Percentiles rank a stretch among this genome's conserved stretches.
These are phyloP conservation scores for Platycheirus rosarum DNA, from an alignment of 2,888 invertebrate species.

Conservation along the genomic window DNA sequence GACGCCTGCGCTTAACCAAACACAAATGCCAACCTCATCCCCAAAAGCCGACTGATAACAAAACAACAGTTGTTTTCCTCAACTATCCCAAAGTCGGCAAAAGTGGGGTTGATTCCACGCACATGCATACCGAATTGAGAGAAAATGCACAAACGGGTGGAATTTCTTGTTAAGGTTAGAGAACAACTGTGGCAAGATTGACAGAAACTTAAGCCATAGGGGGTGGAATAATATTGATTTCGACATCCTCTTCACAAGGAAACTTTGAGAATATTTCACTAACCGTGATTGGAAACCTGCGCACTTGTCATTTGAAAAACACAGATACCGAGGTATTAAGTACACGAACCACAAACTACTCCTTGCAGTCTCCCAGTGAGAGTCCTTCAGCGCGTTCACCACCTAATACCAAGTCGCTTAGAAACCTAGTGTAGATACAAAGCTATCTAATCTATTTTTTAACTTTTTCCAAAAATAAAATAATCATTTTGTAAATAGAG, in stretches of 20 bases:
- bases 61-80: slow-evolving; percentile 52
- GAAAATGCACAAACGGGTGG: slow-evolving; percentile 5
- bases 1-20: slow-evolving; percentile 62
- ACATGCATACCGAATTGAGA: slow-evolving; percentile 9
- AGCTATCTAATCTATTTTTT: slow-evolving; percentile 5
- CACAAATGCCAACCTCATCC: slow-evolving; percentile 40
- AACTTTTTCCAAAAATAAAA: not conserved
- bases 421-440: slow-evolving; percentile 54
- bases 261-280: slow-evolving; percentile 8
- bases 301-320: slow-evolving; percentile 34
- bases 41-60: slow-evolving; percentile 58
- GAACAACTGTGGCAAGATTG: slow-evolving; percentile 17
- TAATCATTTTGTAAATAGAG: not conserved
- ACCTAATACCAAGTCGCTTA: slow-evolving; percentile 21
- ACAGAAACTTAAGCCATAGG: slow-evolving; percentile 6
- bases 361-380: slow-evolving; percentile 64
- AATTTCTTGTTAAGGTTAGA: slow-evolving; percentile 28
- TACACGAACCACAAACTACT: slow-evolving; percentile 30
- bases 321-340: slow-evolving; percentile 54
- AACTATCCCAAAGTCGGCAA: slow-evolving; percentile 7
- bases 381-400: slow-evolving; percentile 38
- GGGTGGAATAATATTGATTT: slow-evolving; percentile 57
- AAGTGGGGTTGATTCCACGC: slow-evolving; percentile 27
- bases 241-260: slow-evolving; percentile 36
- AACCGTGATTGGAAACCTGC: slow-evolving; percentile 41